phyloP scores from a whole-genome alignment of 1,140 invertebrate species.

The Calephelis nemesis region DNA sequence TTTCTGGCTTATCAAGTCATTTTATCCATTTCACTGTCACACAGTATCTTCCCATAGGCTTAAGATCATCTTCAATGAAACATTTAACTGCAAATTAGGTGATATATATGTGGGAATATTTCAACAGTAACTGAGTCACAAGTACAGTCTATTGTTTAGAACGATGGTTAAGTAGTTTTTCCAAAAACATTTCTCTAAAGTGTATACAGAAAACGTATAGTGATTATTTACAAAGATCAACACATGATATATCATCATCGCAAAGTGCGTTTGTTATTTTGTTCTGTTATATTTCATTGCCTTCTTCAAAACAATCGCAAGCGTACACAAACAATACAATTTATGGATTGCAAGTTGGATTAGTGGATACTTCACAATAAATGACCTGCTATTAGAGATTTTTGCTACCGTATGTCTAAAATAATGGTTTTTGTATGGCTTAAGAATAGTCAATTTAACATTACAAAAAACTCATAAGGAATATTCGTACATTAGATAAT shows the following conservation, averaged over 20 bases:
- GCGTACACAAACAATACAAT: slow-evolving; percentile 60
- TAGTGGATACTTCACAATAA: slow-evolving; percentile 45
- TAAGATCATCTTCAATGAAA: slow-evolving; percentile 49
- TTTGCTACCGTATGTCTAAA: too few species aligned
- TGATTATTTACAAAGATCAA: slow-evolving; percentile 15
- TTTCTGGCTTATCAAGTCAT: slow-evolving; percentile 15
- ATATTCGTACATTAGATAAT: too few species aligned
- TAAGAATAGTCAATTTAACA: too few species aligned
- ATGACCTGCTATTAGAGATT: too few species aligned
- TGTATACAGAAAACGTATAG: background rate
- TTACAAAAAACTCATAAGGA: too few species aligned
- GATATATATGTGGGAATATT: slow-evolving; percentile 67
- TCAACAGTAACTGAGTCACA: slow-evolving; percentile 20
- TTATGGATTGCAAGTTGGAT: slow-evolving; percentile 64
- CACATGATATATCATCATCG: slow-evolving; percentile 11
- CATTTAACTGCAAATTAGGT: slow-evolving; percentile 71
- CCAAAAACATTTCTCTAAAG: background rate
- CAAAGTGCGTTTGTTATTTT: slow-evolving; percentile 33
- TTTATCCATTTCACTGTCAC: slow-evolving; percentile 35
- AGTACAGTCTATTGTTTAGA: slow-evolving; percentile 5
- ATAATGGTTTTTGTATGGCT: too few species aligned
- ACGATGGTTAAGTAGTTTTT: background rate
- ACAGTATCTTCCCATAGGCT: slow-evolving; percentile 54
- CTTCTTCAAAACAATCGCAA: slow-evolving; percentile 72
- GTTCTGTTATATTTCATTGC: slow-evolving; percentile 57